Percentiles rank a stretch among this genome's conserved stretches.
Conservation (phyloP, 2,888 invertebrate genomes). For the Sceliomorpha sp. region DNA sequence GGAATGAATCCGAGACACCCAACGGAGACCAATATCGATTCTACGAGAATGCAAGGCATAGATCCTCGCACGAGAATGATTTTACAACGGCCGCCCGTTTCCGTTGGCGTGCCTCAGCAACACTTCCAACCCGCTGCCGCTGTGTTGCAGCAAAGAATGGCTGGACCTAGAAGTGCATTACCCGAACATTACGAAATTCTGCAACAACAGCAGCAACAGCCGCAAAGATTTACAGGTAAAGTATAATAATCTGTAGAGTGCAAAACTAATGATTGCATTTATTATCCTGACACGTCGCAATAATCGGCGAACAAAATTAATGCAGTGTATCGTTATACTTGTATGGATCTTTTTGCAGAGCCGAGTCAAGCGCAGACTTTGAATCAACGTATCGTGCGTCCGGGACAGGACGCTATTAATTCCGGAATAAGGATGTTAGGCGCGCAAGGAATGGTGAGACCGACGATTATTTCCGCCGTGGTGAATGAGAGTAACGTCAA, state of each 20-base stretch:
- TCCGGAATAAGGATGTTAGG: constrained; percentile 71
- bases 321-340: too few relatives aligned
- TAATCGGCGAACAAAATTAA: too few relatives aligned
- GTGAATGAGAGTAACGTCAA: constrained; percentile 66
- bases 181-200: constrained; percentile 74
- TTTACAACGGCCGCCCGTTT: constrained; percentile 80
- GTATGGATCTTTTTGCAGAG: constrained; percentile 64
- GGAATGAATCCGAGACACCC: constrained; percentile 71
- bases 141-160: constrained; percentile 74
- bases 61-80: constrained; percentile 83
- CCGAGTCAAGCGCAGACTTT: constrained; percentile 68
- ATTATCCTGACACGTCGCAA: too few relatives aligned
- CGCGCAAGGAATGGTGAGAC: constrained; percentile 67
- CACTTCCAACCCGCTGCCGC: constrained; percentile 72
- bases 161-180: constrained; percentile 69
- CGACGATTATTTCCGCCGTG: constrained; percentile 69
- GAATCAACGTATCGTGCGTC: constrained; percentile 72
- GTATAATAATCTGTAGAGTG: too few relatives aligned
- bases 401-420: constrained; percentile 68
- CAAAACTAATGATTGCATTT: too few relatives aligned
- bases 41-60: constrained; percentile 81
- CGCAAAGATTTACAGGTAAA: constrained; percentile 75
- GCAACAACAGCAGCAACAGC: constrained; percentile 65
- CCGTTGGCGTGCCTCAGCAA: constrained; percentile 70
- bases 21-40: constrained; percentile 74